Base-by-base conservation (phyloP, 2,888 invertebrate species). In the Eupithecia centaureata region DNA sequence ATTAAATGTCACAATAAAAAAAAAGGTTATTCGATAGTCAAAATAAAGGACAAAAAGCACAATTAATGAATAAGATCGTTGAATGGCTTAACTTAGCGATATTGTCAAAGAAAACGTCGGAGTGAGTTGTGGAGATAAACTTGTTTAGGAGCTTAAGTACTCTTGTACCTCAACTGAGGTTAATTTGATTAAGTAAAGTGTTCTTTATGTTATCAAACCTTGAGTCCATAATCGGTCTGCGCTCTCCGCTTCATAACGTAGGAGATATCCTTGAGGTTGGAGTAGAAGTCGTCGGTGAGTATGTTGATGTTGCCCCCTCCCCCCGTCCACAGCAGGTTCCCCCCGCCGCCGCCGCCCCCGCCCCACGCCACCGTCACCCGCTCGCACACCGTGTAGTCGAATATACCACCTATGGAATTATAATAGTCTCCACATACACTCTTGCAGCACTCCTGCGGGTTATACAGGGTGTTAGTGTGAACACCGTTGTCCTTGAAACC, bases 291-390 rank as follows among this genome's bases (percentile, higher is more conserved):
- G 64, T 84, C 85, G 28, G 73, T 71, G 80, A 85, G 76, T 73
- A 84, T 95, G 94, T 79, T 95, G 94, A 90, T 85, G 69, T 79
- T 77, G 47, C 86, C 86, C 61, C 79, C 94, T 30, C 82, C 84
- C 80, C 95, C 95, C 63, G 96, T 95, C 97, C 97, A 97, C 54
- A 95, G 95, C 57, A 97, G 91, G 71, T 64, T 63, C 8, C 96
- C 95, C 15, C 96, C 96, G 12, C 96, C 95, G 73, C 80, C 94
- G 57, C 85, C 85, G 64, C 95, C 94, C 12, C 96, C 95, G 12
- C 97, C 96, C 96, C 97, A 97, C 81, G 96, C 95, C 76, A 97
- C 90, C 27, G 97, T 96, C 78, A 97, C 96, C 77, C 97, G 94
- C 89, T 98, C 97, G 85, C 95, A 95, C 72, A 98, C 96, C 35